Evolutionary conservation across 2,113 vertebrate species (phyloP), one percentile per base, ranked within the genome.

Genomic region (Sturnus vulgaris): DNA sequence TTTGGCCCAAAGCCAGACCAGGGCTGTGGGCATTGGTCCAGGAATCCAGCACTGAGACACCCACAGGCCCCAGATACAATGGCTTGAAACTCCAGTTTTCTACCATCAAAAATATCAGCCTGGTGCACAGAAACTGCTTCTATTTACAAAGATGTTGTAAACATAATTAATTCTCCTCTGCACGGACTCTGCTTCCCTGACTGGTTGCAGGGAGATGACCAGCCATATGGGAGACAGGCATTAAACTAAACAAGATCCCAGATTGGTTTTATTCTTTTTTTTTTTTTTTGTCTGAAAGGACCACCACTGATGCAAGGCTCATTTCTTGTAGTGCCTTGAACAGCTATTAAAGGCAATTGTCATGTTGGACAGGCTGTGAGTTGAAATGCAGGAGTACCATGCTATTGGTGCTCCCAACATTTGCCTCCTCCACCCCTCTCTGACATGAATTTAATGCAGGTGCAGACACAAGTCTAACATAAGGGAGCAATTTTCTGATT

Each of bases 401-500:
- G 65, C 93, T 92, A 95, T 96, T 97, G 96, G 95, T 95, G 93
- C 93, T 90, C 71, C 93, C 96, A 89, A 86, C 46, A 12, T 95
- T 97, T 93, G 93, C 97, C 88, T 95, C 93, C 90, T 96, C 95
- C 96, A 95, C 91, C 97, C 96, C 60, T 83, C 86, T 97, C 97
- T 56, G 87, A 97, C 95, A 90, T 95, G 97, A 97, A 98, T 98
- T 97, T 98, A 96, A 97, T 96, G 97, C 97, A 98, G 97, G 97
- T 98, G 97, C 97, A 97, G 97, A 96, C 90, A 97, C 78, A 93
- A 93, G 55, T 89, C 77, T 95, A 91, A 96, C 97, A 98, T 98
- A 97, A 97, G 98, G 98, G 96, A 98, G 75, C 96, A 98, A 98
- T 98, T 98, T 98, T 98, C 97, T 97, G 96, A 98, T 98, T 97